These are phyloP conservation scores for Neomonachus schauinslandi DNA, from an alignment of 2,113 vertebrate genomes.

Conservation along the genomic window DNA sequence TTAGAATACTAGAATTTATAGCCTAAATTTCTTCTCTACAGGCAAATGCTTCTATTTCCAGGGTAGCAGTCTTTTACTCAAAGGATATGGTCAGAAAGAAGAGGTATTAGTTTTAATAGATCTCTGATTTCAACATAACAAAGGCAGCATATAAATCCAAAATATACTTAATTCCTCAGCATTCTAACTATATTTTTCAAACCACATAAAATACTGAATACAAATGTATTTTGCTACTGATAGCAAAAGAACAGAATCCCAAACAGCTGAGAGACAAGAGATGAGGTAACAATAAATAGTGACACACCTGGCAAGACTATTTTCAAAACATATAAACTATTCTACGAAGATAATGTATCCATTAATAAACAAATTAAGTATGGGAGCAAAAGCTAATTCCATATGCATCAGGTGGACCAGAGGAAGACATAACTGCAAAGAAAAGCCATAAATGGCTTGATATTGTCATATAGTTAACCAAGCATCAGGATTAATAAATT, in stretches of 20 bases:
- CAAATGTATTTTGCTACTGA: not conserved
- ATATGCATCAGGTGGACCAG: not conserved
- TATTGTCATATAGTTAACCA: not conserved
- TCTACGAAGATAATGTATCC: not conserved
- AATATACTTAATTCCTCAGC: not conserved
- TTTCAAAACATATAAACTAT: not conserved
- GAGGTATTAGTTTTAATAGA: conserved; percentile 13
- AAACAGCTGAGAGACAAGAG: not conserved
- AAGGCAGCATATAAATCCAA: not conserved
- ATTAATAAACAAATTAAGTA: not conserved
- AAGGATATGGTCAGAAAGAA: not conserved
- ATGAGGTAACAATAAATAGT: not conserved
- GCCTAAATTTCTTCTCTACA: not conserved
- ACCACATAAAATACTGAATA: not conserved
- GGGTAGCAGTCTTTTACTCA: not conserved
- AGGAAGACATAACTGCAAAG: not conserved
- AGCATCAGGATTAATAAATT: not conserved
- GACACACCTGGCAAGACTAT: not conserved
- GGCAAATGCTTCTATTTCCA: not conserved
- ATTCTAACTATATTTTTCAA: conserved; percentile 16
- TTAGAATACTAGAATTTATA: not conserved
- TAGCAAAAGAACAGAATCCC: not conserved
- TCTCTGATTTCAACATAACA: conserved; percentile 41
- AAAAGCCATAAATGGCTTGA: not conserved
- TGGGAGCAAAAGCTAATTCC: not conserved